A percentile compares a stretch with the other conserved stretches of the same genome.
Conservation (phyloP, 1,140 invertebrate genomes). For the Hesperophylax magnus region DNA sequence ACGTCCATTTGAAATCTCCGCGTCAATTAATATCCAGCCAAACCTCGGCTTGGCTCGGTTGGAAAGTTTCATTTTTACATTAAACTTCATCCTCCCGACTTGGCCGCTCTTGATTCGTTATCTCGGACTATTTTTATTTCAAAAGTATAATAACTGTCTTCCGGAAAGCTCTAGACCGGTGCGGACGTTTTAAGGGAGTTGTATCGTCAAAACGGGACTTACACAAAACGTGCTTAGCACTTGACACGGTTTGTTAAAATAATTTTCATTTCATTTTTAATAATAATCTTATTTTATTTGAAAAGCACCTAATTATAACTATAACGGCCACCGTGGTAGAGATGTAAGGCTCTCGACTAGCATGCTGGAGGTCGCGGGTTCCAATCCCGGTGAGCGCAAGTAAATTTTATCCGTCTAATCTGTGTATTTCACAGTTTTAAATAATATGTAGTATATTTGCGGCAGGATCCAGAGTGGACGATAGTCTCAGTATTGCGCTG, state of each 20-base stretch:
- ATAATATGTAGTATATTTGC: no score
- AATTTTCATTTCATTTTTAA: not conserved
- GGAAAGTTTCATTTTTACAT: conserved; percentile 36
- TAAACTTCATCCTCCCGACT: conserved; percentile 9
- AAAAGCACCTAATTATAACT: not conserved
- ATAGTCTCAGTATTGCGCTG: no score
- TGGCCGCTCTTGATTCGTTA: conserved; percentile 15
- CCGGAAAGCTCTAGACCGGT: not conserved
- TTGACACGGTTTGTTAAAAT: not conserved
- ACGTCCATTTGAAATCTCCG: not conserved
- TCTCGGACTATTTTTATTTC: conserved; percentile 39
- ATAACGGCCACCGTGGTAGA: not conserved
- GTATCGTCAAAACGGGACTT: not conserved
- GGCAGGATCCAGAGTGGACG: not conserved
- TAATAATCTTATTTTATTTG: not conserved
- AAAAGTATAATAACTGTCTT: conserved; percentile 30
- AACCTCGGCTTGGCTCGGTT: not conserved
- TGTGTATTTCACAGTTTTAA: no score
- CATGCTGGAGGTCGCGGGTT: no score
- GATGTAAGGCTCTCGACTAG: no score
- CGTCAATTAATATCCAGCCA: conserved; percentile 10
- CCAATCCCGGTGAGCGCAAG: no score
- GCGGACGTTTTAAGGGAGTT: not conserved
- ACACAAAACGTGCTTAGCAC: not conserved
- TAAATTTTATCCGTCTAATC: no score